These are phyloP conservation scores for Panthera leo DNA, from an alignment of 2,113 vertebrate species.

Conservation along the genomic window DNA sequence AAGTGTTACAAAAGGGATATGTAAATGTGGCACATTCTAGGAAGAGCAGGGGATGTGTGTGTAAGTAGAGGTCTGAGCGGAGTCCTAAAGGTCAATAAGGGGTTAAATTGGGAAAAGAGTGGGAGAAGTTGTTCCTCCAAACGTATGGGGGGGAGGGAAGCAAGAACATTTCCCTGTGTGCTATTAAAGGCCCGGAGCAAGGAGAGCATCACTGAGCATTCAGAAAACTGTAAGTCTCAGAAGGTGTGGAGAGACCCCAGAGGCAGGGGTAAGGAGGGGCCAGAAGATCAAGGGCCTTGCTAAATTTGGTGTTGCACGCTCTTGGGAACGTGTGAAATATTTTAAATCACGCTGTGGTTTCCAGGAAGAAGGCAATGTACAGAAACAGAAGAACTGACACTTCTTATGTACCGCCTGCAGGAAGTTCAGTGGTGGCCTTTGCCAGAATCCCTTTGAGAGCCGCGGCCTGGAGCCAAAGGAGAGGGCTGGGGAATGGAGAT, in stretches of 20 bases:
- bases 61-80: not conserved
- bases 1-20: not conserved
- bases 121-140: not conserved
- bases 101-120: not conserved
- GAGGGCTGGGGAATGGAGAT: not conserved
- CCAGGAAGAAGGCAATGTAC: slow-evolving; percentile 13
- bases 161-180: not conserved
- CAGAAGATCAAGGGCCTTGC: not conserved
- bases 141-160: not conserved
- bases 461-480: not conserved
- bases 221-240: not conserved
- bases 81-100: not conserved
- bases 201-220: not conserved
- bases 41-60: not conserved
- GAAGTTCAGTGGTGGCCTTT: not conserved
- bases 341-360: not conserved
- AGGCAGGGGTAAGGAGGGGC: not conserved
- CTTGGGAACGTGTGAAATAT: not conserved
- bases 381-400: not conserved
- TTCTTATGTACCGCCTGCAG: not conserved
- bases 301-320: not conserved
- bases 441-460: not conserved
- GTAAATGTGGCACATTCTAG: not conserved
- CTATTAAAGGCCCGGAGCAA: not conserved
- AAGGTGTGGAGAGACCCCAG: not conserved